These are phyloP conservation scores for Dendroctonus valens DNA, from an alignment of 1,140 invertebrate genomes.

Conservation along the genomic window DNA sequence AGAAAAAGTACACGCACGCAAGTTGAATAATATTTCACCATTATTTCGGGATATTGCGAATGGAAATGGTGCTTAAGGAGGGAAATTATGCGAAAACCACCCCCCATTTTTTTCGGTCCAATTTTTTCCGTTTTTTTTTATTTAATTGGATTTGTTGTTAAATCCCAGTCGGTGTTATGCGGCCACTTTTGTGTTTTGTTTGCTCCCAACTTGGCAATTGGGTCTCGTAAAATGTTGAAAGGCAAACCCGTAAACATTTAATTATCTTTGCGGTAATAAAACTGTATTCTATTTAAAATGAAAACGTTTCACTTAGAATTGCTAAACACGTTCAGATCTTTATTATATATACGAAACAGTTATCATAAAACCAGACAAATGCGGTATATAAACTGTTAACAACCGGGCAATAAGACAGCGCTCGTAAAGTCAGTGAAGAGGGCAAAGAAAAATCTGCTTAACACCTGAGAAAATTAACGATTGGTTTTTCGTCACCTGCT, in stretches of 20 bases:
- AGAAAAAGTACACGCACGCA: neutral
- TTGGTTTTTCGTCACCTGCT: too few species aligned
- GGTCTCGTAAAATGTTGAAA: too few species aligned
- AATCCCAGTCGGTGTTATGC: too few species aligned
- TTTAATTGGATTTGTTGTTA: too few species aligned
- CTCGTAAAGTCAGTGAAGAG: neutral
- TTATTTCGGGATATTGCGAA: neutral
- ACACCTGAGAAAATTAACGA: too few species aligned
- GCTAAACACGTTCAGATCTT: constrained; percentile 4
- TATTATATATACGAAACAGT: neutral
- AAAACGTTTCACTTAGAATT: neutral
- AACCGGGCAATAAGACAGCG: neutral
- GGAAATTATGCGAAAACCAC: neutral
- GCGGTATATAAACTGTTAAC: constrained; percentile 8
- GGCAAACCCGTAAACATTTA: neutral
- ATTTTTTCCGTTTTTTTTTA: neutral
- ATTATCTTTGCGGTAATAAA: neutral
- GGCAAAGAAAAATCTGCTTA: too few species aligned
- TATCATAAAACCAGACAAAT: neutral
- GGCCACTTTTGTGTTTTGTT: too few species aligned
- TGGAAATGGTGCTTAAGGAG: neutral
- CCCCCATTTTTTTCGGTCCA: neutral
- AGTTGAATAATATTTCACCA: neutral
- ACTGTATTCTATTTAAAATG: neutral
- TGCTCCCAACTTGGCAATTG: too few species aligned